A percentile compares a stretch with the other conserved stretches of the same genome.
Evolutionary conservation across 2,113 vertebrate species (phyloP).

Genomic region (Capricornis sumatraensis): DNA sequence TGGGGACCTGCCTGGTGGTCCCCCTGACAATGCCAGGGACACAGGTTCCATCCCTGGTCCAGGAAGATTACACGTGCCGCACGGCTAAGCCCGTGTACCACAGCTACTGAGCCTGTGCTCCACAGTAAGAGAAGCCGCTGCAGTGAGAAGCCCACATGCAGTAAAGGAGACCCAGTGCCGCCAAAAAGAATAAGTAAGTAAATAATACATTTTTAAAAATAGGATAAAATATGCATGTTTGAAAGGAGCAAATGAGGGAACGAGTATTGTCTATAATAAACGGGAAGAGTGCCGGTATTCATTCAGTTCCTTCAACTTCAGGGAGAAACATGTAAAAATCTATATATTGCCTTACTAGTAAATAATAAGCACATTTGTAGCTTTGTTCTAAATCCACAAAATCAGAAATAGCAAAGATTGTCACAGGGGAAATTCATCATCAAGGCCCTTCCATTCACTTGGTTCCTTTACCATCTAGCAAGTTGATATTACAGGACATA

Average conservation of each 20-base stretch:
- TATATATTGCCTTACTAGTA: conserved; percentile 66
- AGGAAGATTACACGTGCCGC: not conserved
- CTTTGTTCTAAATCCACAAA: not conserved
- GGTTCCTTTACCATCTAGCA: conserved; percentile 51
- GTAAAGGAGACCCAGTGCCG: not conserved
- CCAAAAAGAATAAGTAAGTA: not conserved
- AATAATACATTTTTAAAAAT: not conserved
- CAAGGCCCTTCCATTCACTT: conserved; percentile 47
- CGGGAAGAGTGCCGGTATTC: conserved; percentile 39
- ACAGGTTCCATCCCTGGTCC: not conserved
- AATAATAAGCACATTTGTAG: not conserved
- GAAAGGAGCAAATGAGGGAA: conserved; percentile 52
- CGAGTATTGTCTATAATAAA: conserved; percentile 27
- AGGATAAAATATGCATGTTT: not conserved
- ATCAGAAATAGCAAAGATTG: not conserved
- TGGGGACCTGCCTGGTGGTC: not conserved
- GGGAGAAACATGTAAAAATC: not conserved
- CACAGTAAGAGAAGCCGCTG: not conserved
- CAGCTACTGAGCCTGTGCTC: not conserved
- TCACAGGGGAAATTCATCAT: conserved; percentile 48
- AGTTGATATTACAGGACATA: conserved; percentile 49
- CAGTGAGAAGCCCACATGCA: not conserved
- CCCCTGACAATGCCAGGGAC: not conserved
- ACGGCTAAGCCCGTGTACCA: not conserved
- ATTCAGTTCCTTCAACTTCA: conserved; percentile 9